Evolutionary conservation across 2,113 vertebrate genomes (phyloP).

Genomic region (Upupa epops): DNA sequence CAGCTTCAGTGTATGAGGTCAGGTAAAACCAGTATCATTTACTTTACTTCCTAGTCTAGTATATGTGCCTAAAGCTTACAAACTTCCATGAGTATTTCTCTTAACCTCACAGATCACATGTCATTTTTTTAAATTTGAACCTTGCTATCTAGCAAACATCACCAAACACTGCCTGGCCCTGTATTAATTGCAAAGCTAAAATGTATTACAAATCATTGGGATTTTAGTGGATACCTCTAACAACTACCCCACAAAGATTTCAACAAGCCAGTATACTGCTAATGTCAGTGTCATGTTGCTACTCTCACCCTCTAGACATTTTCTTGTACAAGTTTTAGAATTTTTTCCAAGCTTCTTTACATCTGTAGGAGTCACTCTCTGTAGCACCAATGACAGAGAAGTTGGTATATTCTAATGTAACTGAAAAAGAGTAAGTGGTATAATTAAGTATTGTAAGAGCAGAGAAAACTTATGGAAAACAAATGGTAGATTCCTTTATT

Average conservation of each 20-base stretch:
- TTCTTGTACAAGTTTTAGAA: neutral
- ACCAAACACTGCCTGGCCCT: neutral
- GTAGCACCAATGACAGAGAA: neutral
- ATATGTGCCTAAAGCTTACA: neutral
- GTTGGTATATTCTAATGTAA: neutral
- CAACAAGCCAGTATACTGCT: neutral
- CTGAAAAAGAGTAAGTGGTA: neutral
- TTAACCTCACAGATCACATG: neutral
- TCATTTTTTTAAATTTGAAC: neutral
- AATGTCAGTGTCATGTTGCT: neutral
- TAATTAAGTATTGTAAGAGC: neutral
- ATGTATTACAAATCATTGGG: neutral
- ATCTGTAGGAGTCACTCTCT: neutral
- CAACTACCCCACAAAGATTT: neutral
- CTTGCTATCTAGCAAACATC: neutral
- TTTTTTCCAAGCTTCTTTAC: neutral
- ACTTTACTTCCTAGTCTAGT: neutral
- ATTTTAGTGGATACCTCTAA: neutral
- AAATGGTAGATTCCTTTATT: neutral
- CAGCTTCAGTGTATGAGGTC: neutral
- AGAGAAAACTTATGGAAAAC: neutral
- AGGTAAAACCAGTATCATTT: neutral
- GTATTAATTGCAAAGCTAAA: constrained; percentile 12
- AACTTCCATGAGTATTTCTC: neutral
- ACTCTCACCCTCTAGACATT: neutral